Base-by-base conservation (phyloP, 2,113 vertebrate genomes). In the Hystrix cristata region DNA sequence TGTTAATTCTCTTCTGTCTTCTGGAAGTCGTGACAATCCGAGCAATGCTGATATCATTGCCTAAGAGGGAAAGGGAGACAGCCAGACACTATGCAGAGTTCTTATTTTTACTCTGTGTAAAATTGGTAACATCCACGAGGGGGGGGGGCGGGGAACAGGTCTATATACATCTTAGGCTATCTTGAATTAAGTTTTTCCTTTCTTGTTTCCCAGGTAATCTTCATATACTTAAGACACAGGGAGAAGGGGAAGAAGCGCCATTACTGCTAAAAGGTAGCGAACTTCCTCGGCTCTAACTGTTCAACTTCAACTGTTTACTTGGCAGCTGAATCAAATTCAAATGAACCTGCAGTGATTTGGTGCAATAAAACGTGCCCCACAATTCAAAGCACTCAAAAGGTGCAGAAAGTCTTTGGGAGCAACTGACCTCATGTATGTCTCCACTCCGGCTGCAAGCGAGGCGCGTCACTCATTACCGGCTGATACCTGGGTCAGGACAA, bases 281-380 rank as follows among this genome's bases (percentile, higher is more conserved):
- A 87, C 57, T 97, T 95, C 92, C 85, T 98, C 97, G 87, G 94
- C 95, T 97, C 95, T 86, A 97, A 95, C 3, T 1, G 91, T 96
- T 97, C 92, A 97, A 74, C 48, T 97, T 91, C 71, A 87, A 98
- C 97, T 98, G 97, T 97, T 98, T 98, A 97, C 94, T 98, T 96
- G 97, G 97, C 92, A 98, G 29, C 88, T 91, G 88, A 96, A 94
- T 98, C 97, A 93, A 98, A 98, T 98, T 98, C 94, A 98, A 97
- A 97, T 97, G 97, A 96, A 97, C 94, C 91, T 98, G 78, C n/a
- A 97, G 74, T 96, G 97, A 87, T 65, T 93, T 34, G 74, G 59
- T 89, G 96, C 97, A 98, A 97, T 93, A 95, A 80, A 98, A 34
- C 83, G 38, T 95, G 67, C n/a, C 92, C 18, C 16, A 31, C 97